These are phyloP conservation scores for Ammospiza caudacuta DNA, from an alignment of 2,113 vertebrate species.

Conservation along the genomic window DNA sequence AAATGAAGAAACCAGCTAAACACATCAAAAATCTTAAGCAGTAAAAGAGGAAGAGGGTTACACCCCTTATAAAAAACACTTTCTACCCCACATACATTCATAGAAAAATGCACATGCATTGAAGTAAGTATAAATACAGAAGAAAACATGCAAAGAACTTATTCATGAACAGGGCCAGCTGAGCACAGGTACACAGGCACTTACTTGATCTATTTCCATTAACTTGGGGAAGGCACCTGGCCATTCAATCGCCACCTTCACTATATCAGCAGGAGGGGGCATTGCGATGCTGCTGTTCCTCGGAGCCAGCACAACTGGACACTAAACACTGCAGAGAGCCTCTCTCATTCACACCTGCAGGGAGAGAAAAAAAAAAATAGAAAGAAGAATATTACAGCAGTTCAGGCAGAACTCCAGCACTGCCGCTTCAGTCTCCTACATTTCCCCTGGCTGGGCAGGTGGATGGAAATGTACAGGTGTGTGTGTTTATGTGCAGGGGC, in stretches of 20 bases:
- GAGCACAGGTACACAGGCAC: neutral
- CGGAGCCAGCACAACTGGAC: slow-evolving; percentile 2
- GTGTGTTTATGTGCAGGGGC: neutral
- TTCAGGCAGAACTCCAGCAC: slow-evolving; percentile 7
- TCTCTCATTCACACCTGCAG: slow-evolving; percentile 71
- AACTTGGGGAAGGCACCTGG: slow-evolving; percentile 94
- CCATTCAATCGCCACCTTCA: slow-evolving; percentile 99
- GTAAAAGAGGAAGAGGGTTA: neutral
- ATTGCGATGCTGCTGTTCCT: slow-evolving; percentile 70
- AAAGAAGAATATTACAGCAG: neutral
- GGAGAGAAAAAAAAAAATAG: neutral
- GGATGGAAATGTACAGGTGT: neutral
- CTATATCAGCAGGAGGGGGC: slow-evolving; percentile 94
- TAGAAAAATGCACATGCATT: neutral
- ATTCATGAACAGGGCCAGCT: neutral
- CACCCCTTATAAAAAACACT: neutral
- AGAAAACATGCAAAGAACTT: neutral
- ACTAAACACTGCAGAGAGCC: slow-evolving; percentile 45
- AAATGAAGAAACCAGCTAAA: neutral
- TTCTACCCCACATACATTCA: neutral
- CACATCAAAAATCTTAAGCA: neutral
- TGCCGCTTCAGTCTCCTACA: neutral
- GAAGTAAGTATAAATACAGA: neutral
- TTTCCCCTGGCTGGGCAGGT: slow-evolving; percentile 24
- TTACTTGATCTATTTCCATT: slow-evolving; percentile 99